Conservation (phyloP, 2,797 vertebrate genomes). For the Lagorchestes hirsutus region DNA sequence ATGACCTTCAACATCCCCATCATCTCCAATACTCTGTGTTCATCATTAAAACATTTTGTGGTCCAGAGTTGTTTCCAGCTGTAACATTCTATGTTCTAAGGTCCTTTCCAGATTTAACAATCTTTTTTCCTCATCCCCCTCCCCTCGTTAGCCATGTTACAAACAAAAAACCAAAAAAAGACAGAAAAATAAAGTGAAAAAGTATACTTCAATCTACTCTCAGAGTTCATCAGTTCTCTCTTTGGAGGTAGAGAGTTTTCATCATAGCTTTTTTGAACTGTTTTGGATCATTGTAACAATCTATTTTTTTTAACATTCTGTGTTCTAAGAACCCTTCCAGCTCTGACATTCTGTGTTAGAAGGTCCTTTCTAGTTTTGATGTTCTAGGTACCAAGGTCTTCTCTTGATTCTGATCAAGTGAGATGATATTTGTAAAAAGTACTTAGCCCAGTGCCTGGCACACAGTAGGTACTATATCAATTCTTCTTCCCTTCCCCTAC, state of each 20-base stretch:
- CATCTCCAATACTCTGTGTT: background rate
- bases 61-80: background rate
- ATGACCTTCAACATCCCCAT: background rate
- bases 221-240: background rate
- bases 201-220: background rate
- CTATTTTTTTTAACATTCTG: background rate
- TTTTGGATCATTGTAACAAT: background rate
- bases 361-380: background rate
- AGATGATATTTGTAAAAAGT: background rate
- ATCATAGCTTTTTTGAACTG: background rate
- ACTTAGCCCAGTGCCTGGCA: background rate
- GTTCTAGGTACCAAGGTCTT: background rate
- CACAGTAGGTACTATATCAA: background rate
- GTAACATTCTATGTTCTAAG: background rate
- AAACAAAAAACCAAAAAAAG: background rate
- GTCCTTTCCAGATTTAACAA: background rate
- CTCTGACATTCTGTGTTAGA: background rate
- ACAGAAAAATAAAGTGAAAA: background rate
- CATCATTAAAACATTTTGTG: background rate
- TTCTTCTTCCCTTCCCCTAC: background rate
- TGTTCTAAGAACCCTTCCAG: background rate
- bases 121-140: background rate
- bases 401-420: background rate
- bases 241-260: background rate
- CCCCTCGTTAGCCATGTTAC: background rate